phyloP scores from a whole-genome alignment of 2,888 invertebrate genomes.

The Vannuccia rotundouncinata region DNA sequence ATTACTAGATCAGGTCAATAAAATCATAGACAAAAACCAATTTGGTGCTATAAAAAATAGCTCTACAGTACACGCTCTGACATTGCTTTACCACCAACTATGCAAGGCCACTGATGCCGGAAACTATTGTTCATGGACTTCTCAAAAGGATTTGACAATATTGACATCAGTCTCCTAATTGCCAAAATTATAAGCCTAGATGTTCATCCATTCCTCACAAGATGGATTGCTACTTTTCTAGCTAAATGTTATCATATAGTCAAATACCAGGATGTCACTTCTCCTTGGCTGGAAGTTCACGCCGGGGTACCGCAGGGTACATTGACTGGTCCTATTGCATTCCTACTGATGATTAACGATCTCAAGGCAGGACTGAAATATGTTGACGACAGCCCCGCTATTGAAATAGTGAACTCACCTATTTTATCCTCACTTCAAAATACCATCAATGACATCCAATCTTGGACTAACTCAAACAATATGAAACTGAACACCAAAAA shows the following conservation, averaged over 20 bases:
- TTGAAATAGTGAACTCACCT: conserved; percentile 18
- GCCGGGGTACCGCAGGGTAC: conserved; percentile 26
- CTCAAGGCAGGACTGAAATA: conserved; percentile 2
- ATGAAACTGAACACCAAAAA: too few species aligned
- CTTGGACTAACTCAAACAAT: conserved; percentile 26
- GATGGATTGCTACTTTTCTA: conserved; percentile 26
- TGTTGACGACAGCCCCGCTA: conserved; percentile 23
- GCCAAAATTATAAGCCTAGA: conserved; percentile 23
- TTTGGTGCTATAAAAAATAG: conserved; percentile 26
- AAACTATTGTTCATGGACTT: background rate
- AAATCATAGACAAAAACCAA: conserved; percentile 26
- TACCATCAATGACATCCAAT: conserved; percentile 19
- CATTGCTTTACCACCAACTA: conserved; percentile 18
- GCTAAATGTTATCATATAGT: conserved; percentile 20
- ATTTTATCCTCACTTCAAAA: conserved; percentile 25
- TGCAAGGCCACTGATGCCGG: conserved; percentile 21
- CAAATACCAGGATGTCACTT: conserved; percentile 17
- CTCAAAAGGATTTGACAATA: conserved; percentile 26
- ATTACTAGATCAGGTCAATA: conserved; percentile 26
- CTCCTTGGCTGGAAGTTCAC: conserved; percentile 21
- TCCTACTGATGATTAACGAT: conserved; percentile 20
- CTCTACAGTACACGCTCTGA: conserved; percentile 26
- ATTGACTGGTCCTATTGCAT: conserved; percentile 11
- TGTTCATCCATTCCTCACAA: conserved; percentile 21
- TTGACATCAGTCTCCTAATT: conserved; percentile 26